Base-by-base conservation (phyloP, 2,888 invertebrate species). In the Acrobasis suavella region DNA sequence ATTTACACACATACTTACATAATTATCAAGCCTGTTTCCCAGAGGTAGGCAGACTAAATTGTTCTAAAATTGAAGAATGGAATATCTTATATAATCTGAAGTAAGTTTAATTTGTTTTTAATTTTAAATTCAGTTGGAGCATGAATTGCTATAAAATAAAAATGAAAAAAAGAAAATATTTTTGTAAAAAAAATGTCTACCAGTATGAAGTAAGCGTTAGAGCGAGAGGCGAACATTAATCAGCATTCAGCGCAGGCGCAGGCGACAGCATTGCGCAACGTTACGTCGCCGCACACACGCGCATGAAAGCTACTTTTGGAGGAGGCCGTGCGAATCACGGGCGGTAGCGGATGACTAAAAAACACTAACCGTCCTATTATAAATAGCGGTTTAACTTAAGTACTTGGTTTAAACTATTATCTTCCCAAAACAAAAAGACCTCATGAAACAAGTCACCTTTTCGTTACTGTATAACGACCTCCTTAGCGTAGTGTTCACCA, bases 221-320 rank as follows among this genome's bases (percentile, higher is more conserved):
- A 56, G 22, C 56, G 56, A 42, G 56, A 56, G 46, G 39, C 32
- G 42, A 9, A 50, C 32, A 50, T 62, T 55, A 62, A 62, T 62
- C 55, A 62, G 52, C 83, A 87, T 85, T 82, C 85, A 9, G 68
- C 76, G 67, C 76, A 70, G 72, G 66, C 75, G 67, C 72, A 68
- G 77, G 71, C 77, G 74, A 72, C 77, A 77, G 59, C 75, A 71
- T 69, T 69, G 60, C 67, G 67, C 67, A 69, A 69, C 58, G 62
- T 69, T 67, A 67, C 68, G 66, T 64, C 52, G 51, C 77, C 77
- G 73, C 77, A 73, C 74, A 72, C 76, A 76, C 76, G 70, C 74
- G 73, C 71, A 77, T 77, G 78, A 74, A 75, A 74, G 78, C 67
- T 71, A 74, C 73, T 80, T 83, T 84, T 77, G 78, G 80, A 73